Base-by-base conservation (phyloP, 1,140 invertebrate species). In the Cydia pomonella region DNA sequence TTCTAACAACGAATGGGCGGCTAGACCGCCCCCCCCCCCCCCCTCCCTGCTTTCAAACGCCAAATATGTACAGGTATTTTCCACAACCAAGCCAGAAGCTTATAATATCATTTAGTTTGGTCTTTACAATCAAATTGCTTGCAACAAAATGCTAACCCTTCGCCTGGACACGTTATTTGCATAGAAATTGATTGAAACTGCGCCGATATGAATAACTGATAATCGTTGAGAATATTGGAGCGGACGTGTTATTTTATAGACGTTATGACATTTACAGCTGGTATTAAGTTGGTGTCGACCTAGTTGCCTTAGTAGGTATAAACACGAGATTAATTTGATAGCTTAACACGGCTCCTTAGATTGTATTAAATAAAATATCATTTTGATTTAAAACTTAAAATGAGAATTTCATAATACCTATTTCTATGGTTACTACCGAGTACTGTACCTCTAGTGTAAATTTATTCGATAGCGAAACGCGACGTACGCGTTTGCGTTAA, bases 131-230 rank as follows among this genome's bases (percentile, higher is more conserved):
- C 50, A 53, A 18, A 53, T 23, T 21, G 53, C 18, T 23, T 59
- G 33, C 64, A 41, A 69, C 64, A 69, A 38, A n/a, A 69, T 33
- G 64, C 41, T 33, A 38, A 33, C 25, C 64, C 27, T 69, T 69
- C 29, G 29, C 53, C 9, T 59, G 10, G 9, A 59, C 27, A 33
- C 6, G 25, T 21, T 59, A 81, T 83, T 83, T 76, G 77, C 78
- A 83, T 83, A 74, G 74, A 83, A 83, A 83, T 83, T 80, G 77
- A 76, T 79, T 77, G 73, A 75, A 77, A 79, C 75, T 79, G 73
- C 73, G 12, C 33, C 66, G 38, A 64, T 38, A 6, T 38, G 33
- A 33, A 69, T 69, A 69, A 38, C 64, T 38, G 64, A 44, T 73
- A 78, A 76, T 38, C 63, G 73, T 62, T 75, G 75, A 76, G 76